These are phyloP conservation scores for Perodicticus potto DNA, from an alignment of 2,797 vertebrate genomes.

Conservation along the genomic window DNA sequence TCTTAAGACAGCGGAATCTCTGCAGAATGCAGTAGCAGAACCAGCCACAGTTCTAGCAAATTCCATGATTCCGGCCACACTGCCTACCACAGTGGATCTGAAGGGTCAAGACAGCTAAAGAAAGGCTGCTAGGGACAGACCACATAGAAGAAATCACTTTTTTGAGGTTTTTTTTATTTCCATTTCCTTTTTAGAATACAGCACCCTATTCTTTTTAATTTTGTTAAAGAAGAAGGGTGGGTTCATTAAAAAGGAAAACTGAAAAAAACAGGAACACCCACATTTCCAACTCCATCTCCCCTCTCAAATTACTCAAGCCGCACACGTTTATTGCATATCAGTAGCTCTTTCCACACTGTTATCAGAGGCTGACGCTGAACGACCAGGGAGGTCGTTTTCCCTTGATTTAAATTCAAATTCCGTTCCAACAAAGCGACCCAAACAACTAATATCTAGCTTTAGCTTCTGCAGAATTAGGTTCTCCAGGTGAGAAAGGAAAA, in stretches of 20 bases:
- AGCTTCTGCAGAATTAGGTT: constrained; percentile 10
- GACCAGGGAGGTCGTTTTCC: constrained; percentile 27
- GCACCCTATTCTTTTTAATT: constrained; percentile 24
- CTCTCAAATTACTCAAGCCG: neutral
- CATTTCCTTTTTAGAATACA: constrained; percentile 67
- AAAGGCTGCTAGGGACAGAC: constrained; percentile 51
- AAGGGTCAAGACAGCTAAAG: constrained; percentile 43
- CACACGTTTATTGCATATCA: neutral
- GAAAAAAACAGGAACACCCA: neutral
- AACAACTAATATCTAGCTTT: constrained; percentile 46
- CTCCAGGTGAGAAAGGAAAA: constrained; percentile 61
- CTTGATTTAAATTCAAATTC: constrained; percentile 71
- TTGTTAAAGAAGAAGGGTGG: constrained; percentile 33
- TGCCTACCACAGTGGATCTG: constrained; percentile 60
- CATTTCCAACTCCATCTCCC: neutral
- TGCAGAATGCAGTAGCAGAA: neutral
- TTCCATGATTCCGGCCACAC: constrained; percentile 9
- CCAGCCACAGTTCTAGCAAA: neutral
- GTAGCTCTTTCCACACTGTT: neutral
- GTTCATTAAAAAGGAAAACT: constrained; percentile 50
- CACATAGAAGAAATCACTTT: constrained; percentile 62
- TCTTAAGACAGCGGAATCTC: neutral
- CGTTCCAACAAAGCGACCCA: constrained; percentile 54
- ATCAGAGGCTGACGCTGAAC: neutral
- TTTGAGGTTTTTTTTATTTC: constrained; percentile 66